Conservation (phyloP, 2,888 invertebrate species). For the Anorthoa munda region DNA sequence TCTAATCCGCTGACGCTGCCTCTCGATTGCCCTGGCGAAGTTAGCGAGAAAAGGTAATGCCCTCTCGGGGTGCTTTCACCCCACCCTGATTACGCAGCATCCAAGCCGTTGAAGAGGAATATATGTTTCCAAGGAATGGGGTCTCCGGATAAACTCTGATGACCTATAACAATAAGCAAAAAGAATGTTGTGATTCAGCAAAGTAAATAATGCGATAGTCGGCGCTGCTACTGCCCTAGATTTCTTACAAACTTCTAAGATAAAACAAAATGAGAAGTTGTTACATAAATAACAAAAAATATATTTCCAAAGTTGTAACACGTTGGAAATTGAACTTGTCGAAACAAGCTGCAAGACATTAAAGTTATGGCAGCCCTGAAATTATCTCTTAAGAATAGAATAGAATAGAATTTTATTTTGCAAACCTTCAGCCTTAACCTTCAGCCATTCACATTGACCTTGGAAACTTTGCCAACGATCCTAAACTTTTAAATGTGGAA, state of each 20-base stretch:
- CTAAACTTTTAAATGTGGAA: conserved; percentile 20
- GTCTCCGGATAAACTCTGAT: conserved; percentile 1
- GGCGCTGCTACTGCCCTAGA: neutral
- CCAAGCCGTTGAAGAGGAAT: conserved; percentile 25
- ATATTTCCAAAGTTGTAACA: no score
- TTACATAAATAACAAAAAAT: neutral
- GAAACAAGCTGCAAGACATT: conserved; percentile 17
- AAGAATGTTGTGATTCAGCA: neutral
- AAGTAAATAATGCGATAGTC: neutral
- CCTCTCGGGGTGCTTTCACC: conserved; percentile 28
- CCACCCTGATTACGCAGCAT: conserved; percentile 12
- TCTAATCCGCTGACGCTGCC: conserved; percentile 58
- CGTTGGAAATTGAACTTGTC: conserved; percentile 6
- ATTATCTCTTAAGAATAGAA: conserved; percentile 27
- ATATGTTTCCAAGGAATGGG: conserved; percentile 17
- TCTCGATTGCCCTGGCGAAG: conserved; percentile 58
- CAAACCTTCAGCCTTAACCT: no score
- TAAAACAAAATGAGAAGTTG: conserved; percentile 4
- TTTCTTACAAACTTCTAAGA: neutral
- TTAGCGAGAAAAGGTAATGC: conserved; percentile 62
- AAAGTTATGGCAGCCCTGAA: conserved; percentile 20
- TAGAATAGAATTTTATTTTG: no score
- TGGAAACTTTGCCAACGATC: conserved; percentile 22
- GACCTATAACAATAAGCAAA: neutral
- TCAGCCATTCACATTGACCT: conserved; percentile 28